These are phyloP conservation scores for Ispidina picta DNA, from an alignment of 2,797 vertebrate genomes.

Conservation along the genomic window DNA sequence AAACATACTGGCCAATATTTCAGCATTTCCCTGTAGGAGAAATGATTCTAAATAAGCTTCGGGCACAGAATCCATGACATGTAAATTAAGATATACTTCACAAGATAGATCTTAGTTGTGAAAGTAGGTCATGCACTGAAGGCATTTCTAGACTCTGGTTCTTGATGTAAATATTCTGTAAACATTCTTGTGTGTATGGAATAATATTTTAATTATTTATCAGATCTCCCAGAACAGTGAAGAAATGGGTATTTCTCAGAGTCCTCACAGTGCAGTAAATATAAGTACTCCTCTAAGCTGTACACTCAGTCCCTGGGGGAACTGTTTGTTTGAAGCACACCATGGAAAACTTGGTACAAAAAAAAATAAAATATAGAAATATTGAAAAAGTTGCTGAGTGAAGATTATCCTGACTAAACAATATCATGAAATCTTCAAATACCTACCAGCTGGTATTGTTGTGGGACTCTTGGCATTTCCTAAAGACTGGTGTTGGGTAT, in stretches of 20 bases:
- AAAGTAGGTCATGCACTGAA: slow-evolving; percentile 50
- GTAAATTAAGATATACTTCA: slow-evolving; percentile 43
- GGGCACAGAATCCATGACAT: slow-evolving; percentile 5
- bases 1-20: not conserved
- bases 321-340: not conserved
- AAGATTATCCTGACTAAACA: not conserved
- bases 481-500: not conserved
- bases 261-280: not conserved
- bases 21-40: not conserved
- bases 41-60: slow-evolving; percentile 5
- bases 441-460: not conserved
- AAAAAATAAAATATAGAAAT: too few species aligned
- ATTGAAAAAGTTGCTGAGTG: not conserved
- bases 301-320: not conserved
- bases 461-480: not conserved
- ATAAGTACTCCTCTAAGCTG: not conserved
- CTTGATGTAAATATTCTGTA: slow-evolving; percentile 34
- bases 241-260: not conserved
- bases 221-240: not conserved
- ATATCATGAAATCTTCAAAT: accelerated
- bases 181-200: not conserved
- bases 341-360: not conserved
- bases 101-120: not conserved
- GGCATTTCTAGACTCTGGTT: slow-evolving; percentile 11
- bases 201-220: slow-evolving; percentile 38